Evolutionary conservation across 37 sponge, comb jelly and placozoan genomes (phyloP), one percentile per base, ranked within the genome.

Genomic region (Geodia barretti): DNA sequence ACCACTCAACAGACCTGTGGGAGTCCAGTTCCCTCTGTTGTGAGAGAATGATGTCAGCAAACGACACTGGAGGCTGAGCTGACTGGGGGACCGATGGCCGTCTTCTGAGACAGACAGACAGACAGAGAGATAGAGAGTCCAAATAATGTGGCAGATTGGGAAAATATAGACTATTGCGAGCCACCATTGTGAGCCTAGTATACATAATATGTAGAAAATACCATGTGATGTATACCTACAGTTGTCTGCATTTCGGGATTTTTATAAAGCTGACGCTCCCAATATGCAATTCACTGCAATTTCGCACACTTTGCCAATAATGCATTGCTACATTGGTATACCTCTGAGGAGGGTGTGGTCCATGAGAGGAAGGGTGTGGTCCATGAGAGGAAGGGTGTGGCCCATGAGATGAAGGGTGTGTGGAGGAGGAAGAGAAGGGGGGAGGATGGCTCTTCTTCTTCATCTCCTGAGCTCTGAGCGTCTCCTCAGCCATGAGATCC

Each of bases 401-500:
- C n/a, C n/a, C n/a, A n/a, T n/a, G n/a, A 17, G 54, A 47, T 47
- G 54, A 47, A 14, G 54, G 54, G 54, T 47, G 54, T 17, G 54
- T 47, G 54, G 54, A 47, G 54, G 54, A 47, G 54, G 54, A 14
- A 14, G 54, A 7, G 11, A 47, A 14, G 54, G 54, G 54, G 14
- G 54, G 54, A 14, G 7, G 54, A 17, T 14, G 7, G 54, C 11
- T 47, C 54, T 17, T 47, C 54, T 47, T 47, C 54, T 47, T 47
- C 54, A 17, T 47, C 54, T 17, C 7, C 54, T 47, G 11, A 17
- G 54, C 54, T 14, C 14, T 47, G 11, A 17, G 54, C 11, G 54
- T 47, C 54, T 47, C 54, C 64, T 87, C 87, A 0, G 83, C 89
- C 83, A 88, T 88, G 41, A 88, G 74, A 3, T 82, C 74, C 60